Base-by-base conservation (phyloP, 2,888 invertebrate genomes). In the Limnephilus marmoratus region DNA sequence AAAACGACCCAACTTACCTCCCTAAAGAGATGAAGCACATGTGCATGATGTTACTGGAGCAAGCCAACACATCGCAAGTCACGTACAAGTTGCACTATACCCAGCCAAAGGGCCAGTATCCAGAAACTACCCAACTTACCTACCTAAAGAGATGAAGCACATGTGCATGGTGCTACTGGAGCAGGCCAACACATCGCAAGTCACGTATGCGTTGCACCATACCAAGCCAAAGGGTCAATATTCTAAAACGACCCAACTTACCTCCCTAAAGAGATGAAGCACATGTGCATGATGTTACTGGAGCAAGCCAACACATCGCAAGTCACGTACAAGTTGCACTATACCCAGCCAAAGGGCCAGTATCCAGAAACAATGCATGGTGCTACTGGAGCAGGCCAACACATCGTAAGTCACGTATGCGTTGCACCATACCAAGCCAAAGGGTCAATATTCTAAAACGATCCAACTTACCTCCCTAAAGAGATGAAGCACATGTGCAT, bases 291-390 rank as follows among this genome's bases (percentile, higher is more conserved):
- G 94, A 98, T 98, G 94, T 97, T 97, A 4, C 97, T 98, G 0
- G 99, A 99, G 95, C 99, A 99, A 91, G 99, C 99, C 92, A 99
- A 96, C 88, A 99, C 99, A 95, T 99, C 99, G 94, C 98, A 98
- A n/a, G 99, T 98, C 93, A 99, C 98, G 96, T 99, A 98, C 90
- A 45, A 12, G 12, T 45, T 45, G 45, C 45, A 45, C 45, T 12
- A 45, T 2, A 45, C 45, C 45, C 45, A 45, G 0, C 45, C 45
- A 45, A 45, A 49, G 49, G 68, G 68, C 68, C 68, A 68, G n/a
- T 68, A 68, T 9, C 68, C 99, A 99, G 96, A 15, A 96, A 96
- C 94, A 94, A 94, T 94, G n/a, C n/a, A n/a, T n/a, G n/a, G n/a
- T n/a, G n/a, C n/a, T n/a, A 4, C 97, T 98, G 0, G 99, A 99